Conservation (phyloP, 2,888 invertebrate genomes). For the Drosophila quinaria region DNA sequence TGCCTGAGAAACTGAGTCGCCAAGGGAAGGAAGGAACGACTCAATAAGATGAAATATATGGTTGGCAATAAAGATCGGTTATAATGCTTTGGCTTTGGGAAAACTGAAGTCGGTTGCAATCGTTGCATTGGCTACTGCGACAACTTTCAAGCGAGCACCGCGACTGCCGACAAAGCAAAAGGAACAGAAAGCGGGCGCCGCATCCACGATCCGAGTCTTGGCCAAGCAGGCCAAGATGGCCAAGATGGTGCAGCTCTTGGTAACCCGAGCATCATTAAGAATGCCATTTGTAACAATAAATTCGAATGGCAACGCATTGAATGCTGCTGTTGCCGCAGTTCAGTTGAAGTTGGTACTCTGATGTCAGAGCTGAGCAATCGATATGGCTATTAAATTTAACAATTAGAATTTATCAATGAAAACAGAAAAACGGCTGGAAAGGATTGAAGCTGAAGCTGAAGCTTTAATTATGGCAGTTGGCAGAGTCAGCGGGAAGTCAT, state of each 20-base stretch:
- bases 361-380: slow-evolving; percentile 69
- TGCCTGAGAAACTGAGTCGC: slow-evolving; percentile 11
- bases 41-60: slow-evolving; percentile 85
- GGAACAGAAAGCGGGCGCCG: slow-evolving; percentile 72
- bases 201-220: slow-evolving; percentile 23
- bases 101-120: slow-evolving; percentile 50
- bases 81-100: slow-evolving; percentile 79
- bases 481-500: slow-evolving; percentile 69
- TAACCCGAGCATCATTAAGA: slow-evolving; percentile 81
- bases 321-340: slow-evolving; percentile 42
- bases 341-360: slow-evolving; percentile 33
- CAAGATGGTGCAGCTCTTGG: slow-evolving; percentile 31
- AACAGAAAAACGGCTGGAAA: slow-evolving; percentile 9
- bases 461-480: slow-evolving; percentile 69
- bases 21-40: slow-evolving; percentile 73
- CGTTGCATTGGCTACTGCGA: slow-evolving; percentile 54
- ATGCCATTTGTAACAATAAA: slow-evolving; percentile 85
- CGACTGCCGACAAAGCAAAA: slow-evolving; percentile 76
- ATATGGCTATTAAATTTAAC: slow-evolving; percentile 84
- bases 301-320: slow-evolving; percentile 70
- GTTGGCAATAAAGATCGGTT: slow-evolving; percentile 83
- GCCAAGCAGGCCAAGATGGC: slow-evolving; percentile 5
- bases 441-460: slow-evolving; percentile 39
- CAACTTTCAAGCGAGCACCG: slow-evolving; percentile 53
- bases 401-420: slow-evolving; percentile 84